Evolutionary conservation across 2,113 vertebrate genomes (phyloP).

Genomic region (Amblyornis subalaris): DNA sequence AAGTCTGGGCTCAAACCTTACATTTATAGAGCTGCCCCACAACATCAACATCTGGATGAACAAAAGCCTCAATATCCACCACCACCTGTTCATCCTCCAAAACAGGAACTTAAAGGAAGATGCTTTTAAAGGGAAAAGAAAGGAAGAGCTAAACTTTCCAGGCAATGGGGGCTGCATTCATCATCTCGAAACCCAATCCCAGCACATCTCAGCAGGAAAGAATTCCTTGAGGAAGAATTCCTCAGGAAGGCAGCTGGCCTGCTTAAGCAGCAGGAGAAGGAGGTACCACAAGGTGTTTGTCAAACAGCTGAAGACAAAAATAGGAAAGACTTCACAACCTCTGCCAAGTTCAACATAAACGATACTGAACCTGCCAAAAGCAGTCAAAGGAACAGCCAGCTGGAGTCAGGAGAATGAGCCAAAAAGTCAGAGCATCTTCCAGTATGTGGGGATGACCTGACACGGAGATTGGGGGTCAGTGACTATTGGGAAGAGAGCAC

Average conservation of each 20-base stretch:
- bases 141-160: background rate
- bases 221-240: background rate
- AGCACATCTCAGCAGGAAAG: background rate
- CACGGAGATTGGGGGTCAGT: background rate
- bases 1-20: background rate
- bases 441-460: background rate
- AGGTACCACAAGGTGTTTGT: background rate
- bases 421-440: background rate
- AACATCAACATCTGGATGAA: background rate
- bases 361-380: background rate
- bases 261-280: background rate
- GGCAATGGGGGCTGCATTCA: background rate
- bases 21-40: background rate
- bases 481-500: accelerated
- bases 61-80: background rate
- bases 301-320: background rate
- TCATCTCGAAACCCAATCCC: background rate
- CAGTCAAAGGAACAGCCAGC: background rate
- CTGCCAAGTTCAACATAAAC: background rate
- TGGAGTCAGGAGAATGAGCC: background rate
- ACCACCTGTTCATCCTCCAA: background rate
- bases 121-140: background rate
- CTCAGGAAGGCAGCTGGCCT: background rate
- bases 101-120: background rate
- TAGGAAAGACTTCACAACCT: background rate